Base-by-base conservation (phyloP, 1,140 invertebrate species). In the Steinernema feltiae region DNA sequence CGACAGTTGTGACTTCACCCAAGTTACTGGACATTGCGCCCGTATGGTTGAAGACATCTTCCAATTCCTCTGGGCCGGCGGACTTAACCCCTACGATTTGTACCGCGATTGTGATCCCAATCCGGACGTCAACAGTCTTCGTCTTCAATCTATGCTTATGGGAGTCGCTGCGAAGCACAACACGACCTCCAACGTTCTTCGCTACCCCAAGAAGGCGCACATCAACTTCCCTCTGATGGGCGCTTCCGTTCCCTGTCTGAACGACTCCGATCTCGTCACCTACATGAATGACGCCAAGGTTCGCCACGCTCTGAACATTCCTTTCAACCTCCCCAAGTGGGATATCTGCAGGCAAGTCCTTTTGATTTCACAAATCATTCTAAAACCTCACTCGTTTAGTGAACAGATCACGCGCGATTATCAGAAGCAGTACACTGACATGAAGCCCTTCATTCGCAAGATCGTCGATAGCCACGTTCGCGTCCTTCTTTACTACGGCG, bases 401-500 rank as follows among this genome's bases (percentile, higher is more conserved):
- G 83, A 85, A 30, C 78, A 84, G 27, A 82, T 85, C 17, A 81
- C 81, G 1, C 78, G 72, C 30, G 81, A 78, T 0, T 85, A 85
- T 73, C 79, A 84, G 63, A 86, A 85, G 63, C 76, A 82, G 48
- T 85, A 86, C 76, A 76, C 63, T 32, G 85, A 85, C 63, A 82
- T 85, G 76, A 74, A 80, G 35, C 84, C 82, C 35, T 86, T 86
- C 79, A 70, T 85, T 76, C 80, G 82, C 48, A 86, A 82, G 74
- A 86, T 85, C 70, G 73, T 86, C 76, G 78, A 82, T 32, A 78
- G 81, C 24, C 77, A 86, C 72, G 85, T 89, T n/a, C 84, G 87
- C 48, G 85, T 87, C 27, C 76, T 90, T 30, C 83, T 90, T 12
- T 90, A 90, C 83, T 90, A 90, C 82, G 90, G 89, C 7, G 90